These are phyloP conservation scores for Eutrigla gurnardus DNA, from an alignment of 2,797 vertebrate species.

Conservation along the genomic window DNA sequence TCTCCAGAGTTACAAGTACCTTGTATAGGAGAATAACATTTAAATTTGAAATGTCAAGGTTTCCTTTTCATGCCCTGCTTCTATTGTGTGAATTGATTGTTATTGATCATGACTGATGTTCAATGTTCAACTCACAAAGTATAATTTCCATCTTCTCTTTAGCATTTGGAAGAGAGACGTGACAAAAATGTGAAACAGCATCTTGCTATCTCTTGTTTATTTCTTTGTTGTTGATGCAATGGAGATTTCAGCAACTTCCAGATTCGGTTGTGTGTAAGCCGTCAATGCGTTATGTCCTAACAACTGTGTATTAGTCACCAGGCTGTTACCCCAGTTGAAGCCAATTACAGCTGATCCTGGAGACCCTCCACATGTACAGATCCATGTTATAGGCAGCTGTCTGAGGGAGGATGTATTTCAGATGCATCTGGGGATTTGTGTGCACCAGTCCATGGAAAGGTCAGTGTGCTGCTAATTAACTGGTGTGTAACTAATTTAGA, in stretches of 20 bases:
- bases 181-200: conserved; percentile 52
- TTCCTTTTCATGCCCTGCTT: conserved; percentile 60
- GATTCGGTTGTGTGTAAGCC: conserved; percentile 21
- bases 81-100: conserved; percentile 70
- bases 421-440: conserved; percentile 40
- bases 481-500: conserved; percentile 63
- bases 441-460: conserved; percentile 54
- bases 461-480: conserved; percentile 63
- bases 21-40: conserved; percentile 65
- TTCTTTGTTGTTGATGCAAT: conserved; percentile 41
- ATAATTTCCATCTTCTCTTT: conserved; percentile 75
- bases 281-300: conserved; percentile 7
- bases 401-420: conserved; percentile 39
- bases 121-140: conserved; percentile 71
- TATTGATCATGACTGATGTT: conserved; percentile 80
- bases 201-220: conserved; percentile 38
- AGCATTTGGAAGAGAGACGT: conserved; percentile 65
- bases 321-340: conserved; percentile 32
- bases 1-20: conserved; percentile 27
- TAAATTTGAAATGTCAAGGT: conserved; percentile 72
- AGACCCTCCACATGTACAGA: conserved; percentile 38
- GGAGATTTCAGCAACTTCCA: conserved; percentile 19
- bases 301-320: conserved; percentile 24
- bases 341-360: conserved; percentile 47
- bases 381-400: conserved; percentile 42